phyloP scores from a whole-genome alignment of 1,140 invertebrate genomes.

The Euglossa dilemma region DNA sequence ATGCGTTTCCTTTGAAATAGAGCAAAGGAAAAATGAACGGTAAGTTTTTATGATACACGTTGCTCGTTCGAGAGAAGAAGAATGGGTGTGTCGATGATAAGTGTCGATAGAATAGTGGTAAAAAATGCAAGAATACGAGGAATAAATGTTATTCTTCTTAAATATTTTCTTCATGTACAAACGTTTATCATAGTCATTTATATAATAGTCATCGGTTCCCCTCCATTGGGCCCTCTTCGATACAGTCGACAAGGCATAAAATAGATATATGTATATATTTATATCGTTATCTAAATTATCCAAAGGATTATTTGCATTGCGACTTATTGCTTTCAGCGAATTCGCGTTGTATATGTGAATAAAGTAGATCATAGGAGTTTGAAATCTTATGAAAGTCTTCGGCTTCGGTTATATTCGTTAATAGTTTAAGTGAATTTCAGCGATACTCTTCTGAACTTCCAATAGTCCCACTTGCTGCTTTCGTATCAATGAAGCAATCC shows the following conservation, averaged over 20 bases:
- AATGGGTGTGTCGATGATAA: neutral
- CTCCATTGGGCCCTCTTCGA: neutral
- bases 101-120: neutral
- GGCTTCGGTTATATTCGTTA: neutral
- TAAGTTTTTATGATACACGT: neutral
- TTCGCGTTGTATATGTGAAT: neutral
- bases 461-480: conserved; percentile 1
- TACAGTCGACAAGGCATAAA: neutral
- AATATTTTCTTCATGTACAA: conserved; percentile 2
- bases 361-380: neutral
- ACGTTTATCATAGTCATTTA: neutral
- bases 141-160: neutral
- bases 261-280: conserved; percentile 9
- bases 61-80: neutral
- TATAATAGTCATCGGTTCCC: neutral
- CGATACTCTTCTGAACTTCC: neutral
- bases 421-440: neutral
- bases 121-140: neutral
- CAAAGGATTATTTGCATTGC: conserved; percentile 1
- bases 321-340: conserved; percentile 26
- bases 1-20: neutral
- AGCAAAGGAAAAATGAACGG: neutral
- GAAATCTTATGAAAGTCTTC: neutral
- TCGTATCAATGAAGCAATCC: conserved; percentile 15
- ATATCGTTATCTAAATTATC: neutral